Percentiles rank a stretch among this genome's conserved stretches.
Evolutionary conservation across 53 echinoderm and acorn worm species (phyloP).

Genomic region (Echinarachnius parma): DNA sequence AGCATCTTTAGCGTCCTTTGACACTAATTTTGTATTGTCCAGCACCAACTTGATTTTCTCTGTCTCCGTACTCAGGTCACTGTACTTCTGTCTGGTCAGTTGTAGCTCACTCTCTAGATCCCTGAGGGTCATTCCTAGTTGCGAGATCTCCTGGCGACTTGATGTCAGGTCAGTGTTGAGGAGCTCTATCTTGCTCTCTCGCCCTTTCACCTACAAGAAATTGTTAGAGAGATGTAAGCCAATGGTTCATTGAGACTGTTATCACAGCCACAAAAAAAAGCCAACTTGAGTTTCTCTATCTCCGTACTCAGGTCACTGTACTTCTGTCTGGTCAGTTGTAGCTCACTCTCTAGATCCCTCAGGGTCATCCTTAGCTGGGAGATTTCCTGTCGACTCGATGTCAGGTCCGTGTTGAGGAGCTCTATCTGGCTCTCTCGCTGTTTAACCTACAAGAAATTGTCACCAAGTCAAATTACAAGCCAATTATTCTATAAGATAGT

Average conservation of each 20-base stretch:
- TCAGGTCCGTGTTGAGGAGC: constrained; percentile 22
- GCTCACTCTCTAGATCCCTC: constrained; percentile 58
- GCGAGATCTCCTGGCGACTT: constrained; percentile 40
- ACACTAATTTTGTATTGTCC: constrained; percentile 38
- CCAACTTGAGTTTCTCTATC: constrained; percentile 46
- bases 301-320: constrained; percentile 43
- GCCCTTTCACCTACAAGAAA: constrained; percentile 36
- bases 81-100: constrained; percentile 42
- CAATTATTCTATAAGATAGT: too few species aligned
- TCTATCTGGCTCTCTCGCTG: constrained; percentile 54
- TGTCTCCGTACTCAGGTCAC: constrained; percentile 37
- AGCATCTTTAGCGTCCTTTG: constrained; percentile 63
- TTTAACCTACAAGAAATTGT: too few species aligned
- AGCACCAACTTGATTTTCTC: constrained; percentile 49
- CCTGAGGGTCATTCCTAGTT: constrained; percentile 47
- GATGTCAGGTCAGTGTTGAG: constrained; percentile 16
- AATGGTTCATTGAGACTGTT: too few species aligned
- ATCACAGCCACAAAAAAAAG: too few species aligned
- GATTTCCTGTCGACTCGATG: constrained; percentile 33
- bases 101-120: constrained; percentile 61
- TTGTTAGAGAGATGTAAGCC: too few species aligned
- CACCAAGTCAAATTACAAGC: too few species aligned
- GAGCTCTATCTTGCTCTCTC: constrained; percentile 52
- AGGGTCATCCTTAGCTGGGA: constrained; percentile 46
- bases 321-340: constrained; percentile 45